Evolutionary conservation across 2,113 vertebrate genomes (phyloP).

Genomic region (Callocephalon fimbriatum): DNA sequence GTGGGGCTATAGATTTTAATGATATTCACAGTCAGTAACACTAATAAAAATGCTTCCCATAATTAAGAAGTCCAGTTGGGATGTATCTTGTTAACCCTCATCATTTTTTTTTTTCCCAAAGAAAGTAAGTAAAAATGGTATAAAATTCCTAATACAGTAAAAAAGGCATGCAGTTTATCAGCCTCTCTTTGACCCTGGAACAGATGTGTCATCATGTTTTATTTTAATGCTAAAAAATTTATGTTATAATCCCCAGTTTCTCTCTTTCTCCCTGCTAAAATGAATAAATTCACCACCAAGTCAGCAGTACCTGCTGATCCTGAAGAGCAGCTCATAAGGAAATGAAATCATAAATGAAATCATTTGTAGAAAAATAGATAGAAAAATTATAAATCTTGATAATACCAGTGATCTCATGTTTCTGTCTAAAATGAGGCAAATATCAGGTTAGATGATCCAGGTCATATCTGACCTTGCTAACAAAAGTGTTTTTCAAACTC

Average conservation of each 20-base stretch:
- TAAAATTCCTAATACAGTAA: not conserved
- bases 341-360: not conserved
- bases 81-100: not conserved
- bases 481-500: not conserved
- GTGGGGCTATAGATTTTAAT: not conserved
- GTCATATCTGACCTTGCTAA: not conserved
- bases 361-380: not conserved
- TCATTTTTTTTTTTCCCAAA: not conserved
- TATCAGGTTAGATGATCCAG: not conserved
- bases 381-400: not conserved
- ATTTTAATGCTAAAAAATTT: not conserved
- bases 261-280: not conserved
- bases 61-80: not conserved
- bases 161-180: not conserved
- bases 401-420: not conserved
- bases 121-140: not conserved
- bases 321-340: not conserved
- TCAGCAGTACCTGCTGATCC: not conserved
- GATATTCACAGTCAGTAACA: not conserved
- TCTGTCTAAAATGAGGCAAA: not conserved
- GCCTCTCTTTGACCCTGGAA: not conserved
- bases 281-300: not conserved
- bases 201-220: not conserved
- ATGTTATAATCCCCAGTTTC: not conserved
- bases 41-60: not conserved